Percentiles rank a stretch among this genome's conserved stretches.
These are phyloP conservation scores for Sebastes cheni DNA, from an alignment of 2,797 vertebrate genomes.

Conservation along the genomic window DNA sequence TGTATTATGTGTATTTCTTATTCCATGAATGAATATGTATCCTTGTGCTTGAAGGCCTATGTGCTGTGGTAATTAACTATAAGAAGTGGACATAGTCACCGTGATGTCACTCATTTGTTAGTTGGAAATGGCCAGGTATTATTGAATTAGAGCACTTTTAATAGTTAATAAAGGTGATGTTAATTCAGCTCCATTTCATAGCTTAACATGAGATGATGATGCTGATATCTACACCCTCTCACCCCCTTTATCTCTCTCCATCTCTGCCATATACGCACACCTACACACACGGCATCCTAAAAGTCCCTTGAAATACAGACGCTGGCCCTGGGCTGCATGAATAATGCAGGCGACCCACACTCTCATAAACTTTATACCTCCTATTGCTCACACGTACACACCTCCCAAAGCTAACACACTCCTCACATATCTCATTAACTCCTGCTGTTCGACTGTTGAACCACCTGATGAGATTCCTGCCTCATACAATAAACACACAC, in stretches of 20 bases:
- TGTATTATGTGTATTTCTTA: neutral
- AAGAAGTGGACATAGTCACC: too few relatives aligned
- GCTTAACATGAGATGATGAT: slow-evolving; percentile 31
- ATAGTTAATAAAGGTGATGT: slow-evolving; percentile 33
- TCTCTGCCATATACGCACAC: slow-evolving; percentile 3
- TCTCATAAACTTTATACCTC: slow-evolving; percentile 66
- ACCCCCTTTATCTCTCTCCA: neutral
- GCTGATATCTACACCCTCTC: slow-evolving; percentile 7
- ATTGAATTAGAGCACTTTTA: slow-evolving; percentile 10
- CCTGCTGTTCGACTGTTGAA: slow-evolving; percentile 45
- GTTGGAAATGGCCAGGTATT: neutral
- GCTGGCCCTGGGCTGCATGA: slow-evolving; percentile 73
- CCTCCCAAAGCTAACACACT: slow-evolving; percentile 34
- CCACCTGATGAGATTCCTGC: slow-evolving; percentile 46
- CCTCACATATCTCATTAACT: slow-evolving; percentile 60
- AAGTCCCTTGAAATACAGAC: slow-evolving; percentile 67
- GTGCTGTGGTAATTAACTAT: neutral
- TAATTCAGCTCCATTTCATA: slow-evolving; percentile 26
- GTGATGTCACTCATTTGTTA: too few relatives aligned
- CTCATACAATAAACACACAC: slow-evolving; percentile 31
- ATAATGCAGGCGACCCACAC: slow-evolving; percentile 71
- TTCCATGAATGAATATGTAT: neutral
- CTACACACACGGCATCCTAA: slow-evolving; percentile 40
- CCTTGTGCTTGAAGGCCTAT: neutral
- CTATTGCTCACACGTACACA: slow-evolving; percentile 47